phyloP scores from a whole-genome alignment of 2,888 invertebrate genomes.

The Tetragonisca angustula region DNA sequence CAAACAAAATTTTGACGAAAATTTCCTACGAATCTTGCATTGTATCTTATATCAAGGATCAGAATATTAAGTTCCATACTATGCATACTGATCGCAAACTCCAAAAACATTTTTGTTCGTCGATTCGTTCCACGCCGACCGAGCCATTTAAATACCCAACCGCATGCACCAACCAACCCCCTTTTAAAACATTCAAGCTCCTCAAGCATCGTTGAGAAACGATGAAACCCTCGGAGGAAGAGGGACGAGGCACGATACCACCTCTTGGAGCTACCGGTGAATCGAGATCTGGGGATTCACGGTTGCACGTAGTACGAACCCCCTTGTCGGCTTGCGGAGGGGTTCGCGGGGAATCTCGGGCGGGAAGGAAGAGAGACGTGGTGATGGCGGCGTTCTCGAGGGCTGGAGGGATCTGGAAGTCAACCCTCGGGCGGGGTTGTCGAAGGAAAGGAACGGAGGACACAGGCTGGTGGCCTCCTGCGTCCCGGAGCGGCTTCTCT shows the following conservation, averaged over 20 bases:
- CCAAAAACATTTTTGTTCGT: too few relatives aligned
- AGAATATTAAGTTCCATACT: too few relatives aligned
- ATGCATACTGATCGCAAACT: too few relatives aligned
- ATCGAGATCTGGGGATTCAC: slow-evolving; percentile 43
- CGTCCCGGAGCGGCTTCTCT: slow-evolving; percentile 53
- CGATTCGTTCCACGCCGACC: neutral
- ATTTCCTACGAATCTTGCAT: too few relatives aligned
- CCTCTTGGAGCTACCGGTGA: neutral
- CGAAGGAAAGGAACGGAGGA: slow-evolving; percentile 49
- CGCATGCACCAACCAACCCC: slow-evolving; percentile 26
- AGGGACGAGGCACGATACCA: slow-evolving; percentile 1
- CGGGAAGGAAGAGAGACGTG: slow-evolving; percentile 36
- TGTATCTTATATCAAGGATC: too few relatives aligned
- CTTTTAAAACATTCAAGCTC: slow-evolving; percentile 55
- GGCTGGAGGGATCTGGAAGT: slow-evolving; percentile 64
- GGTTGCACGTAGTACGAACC: slow-evolving; percentile 15
- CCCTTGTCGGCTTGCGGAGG: slow-evolving; percentile 1
- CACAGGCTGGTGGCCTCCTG: slow-evolving; percentile 34
- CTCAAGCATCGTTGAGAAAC: slow-evolving; percentile 33
- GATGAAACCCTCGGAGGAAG: slow-evolving; percentile 40
- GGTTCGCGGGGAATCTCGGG: slow-evolving; percentile 13
- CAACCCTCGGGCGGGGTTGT: slow-evolving; percentile 74
- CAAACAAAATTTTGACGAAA: too few relatives aligned
- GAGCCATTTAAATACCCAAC: neutral
- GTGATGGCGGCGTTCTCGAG: slow-evolving; percentile 68